A percentile compares a stretch with the other conserved stretches of the same genome.
phyloP scores from a whole-genome alignment of 2,888 invertebrate genomes.

The Neoaliturus tenellus region DNA sequence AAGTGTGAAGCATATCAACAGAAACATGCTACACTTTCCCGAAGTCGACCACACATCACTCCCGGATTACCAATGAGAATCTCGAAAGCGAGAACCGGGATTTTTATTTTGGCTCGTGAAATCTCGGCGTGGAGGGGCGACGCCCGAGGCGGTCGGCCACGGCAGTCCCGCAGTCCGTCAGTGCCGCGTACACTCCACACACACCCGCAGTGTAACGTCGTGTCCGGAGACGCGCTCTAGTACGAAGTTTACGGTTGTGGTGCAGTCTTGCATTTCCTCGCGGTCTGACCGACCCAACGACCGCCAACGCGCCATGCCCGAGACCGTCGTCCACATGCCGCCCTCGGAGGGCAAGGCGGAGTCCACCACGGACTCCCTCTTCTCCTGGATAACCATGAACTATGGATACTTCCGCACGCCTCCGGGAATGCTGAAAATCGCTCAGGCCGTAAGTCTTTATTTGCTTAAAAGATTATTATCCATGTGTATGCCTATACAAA shows the following conservation, averaged over 20 bases:
- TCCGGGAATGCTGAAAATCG: slow-evolving; percentile 88
- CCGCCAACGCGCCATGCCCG: slow-evolving; percentile 56
- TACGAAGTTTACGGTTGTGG: not conserved
- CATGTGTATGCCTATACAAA: too few relatives aligned
- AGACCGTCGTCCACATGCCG: slow-evolving; percentile 54
- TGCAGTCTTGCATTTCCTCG: too few relatives aligned
- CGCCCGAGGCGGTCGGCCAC: not conserved
- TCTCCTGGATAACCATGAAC: slow-evolving; percentile 85
- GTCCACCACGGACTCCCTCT: slow-evolving; percentile 73
- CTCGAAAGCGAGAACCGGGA: too few relatives aligned
- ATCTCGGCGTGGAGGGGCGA: not conserved
- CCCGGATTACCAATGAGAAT: too few relatives aligned
- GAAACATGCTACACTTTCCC: too few relatives aligned
- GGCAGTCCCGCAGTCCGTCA: not conserved
- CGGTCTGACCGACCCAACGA: too few relatives aligned
- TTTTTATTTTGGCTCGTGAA: not conserved
- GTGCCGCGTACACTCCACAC: not conserved
- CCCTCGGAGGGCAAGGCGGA: slow-evolving; percentile 52
- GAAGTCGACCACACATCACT: too few relatives aligned
- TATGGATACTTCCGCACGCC: slow-evolving; percentile 86
- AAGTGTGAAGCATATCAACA: too few relatives aligned
- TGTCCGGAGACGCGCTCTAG: not conserved
- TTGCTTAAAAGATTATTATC: not conserved
- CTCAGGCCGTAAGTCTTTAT: slow-evolving; percentile 83
- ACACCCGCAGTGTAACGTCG: not conserved